Evolutionary conservation across 2,797 vertebrate genomes (phyloP), one percentile per base, ranked within the genome.

Genomic region (Channallabes apus): DNA sequence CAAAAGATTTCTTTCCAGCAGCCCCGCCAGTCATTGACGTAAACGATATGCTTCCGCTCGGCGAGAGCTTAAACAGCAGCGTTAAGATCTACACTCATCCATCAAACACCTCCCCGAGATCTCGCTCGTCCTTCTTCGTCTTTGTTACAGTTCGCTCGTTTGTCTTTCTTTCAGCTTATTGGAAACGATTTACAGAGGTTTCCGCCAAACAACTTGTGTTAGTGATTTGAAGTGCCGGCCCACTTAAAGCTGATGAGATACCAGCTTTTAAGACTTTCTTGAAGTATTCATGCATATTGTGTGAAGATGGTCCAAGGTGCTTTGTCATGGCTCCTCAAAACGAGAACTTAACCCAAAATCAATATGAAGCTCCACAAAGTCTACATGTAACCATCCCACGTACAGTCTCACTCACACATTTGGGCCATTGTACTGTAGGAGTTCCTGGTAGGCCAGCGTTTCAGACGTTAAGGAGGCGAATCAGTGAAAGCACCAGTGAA

Each of bases 41-140:
- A 59, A 84, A 69, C 15, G 0, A 32, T 82, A 72, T 58, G 58
- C 54, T 78, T 65, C 20, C 82, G 27, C 72, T 83, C 17, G 76
- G 68, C 41, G 22, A n/a, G 56, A 72, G 65, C 12, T 82, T 78
- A 79, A 84, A 86, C 46, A 51, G 68, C 71, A 46, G 58, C 58
- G 4, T 84, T 84, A 84, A 86, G 78, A 84, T 78, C 54, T 78
- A 75, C 73, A 84, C 51, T 41, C 29, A 86, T 86, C 80, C 24
- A 72, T 88, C 84, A 86, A 77, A n/a, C 46, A 6, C 61, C 58
- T 64, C 78, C 54, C 20, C 5, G 12, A 62, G 38, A 27, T 72
- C 68, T 73, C 18, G 56, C 78, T 75, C 27, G 1, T 81, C 29
- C 7, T 46, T 84, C 56, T 71, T 81, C 29, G 18, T 20, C 27